These are phyloP conservation scores for Carlito syrichta DNA, from an alignment of 2,113 vertebrate genomes.

Conservation along the genomic window DNA sequence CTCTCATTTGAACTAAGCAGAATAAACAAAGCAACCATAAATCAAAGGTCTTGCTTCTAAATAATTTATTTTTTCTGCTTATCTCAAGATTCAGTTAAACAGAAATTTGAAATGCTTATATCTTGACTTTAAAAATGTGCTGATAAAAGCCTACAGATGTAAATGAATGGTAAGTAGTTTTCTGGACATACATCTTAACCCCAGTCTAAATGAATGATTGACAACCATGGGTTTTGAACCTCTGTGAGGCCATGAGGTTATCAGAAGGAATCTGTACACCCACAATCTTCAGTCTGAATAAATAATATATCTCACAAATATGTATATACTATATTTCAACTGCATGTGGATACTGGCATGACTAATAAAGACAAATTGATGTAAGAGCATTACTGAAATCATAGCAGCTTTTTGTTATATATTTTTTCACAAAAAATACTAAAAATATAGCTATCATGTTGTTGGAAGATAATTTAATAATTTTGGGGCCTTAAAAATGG, in stretches of 20 bases:
- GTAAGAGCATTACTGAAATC: conserved; percentile 26
- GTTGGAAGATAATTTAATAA: not conserved
- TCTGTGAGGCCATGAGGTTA: not conserved
- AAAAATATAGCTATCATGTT: not conserved
- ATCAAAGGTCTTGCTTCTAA: not conserved
- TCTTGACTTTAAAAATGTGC: not conserved
- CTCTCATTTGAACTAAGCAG: conserved; percentile 39
- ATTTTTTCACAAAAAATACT: conserved; percentile 5
- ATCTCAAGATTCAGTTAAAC: conserved; percentile 8
- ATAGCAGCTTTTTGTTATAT: not conserved
- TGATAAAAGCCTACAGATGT: not conserved
- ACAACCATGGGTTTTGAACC: not conserved
- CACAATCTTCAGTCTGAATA: not conserved
- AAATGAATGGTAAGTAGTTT: not conserved
- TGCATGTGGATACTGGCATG: not conserved
- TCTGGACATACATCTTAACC: not conserved
- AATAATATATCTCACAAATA: not conserved
- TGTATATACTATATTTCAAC: not conserved
- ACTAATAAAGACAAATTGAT: conserved; percentile 2
- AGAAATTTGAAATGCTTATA: conserved; percentile 4
- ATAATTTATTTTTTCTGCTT: conserved; percentile 43
- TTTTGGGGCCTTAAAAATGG: too few relatives aligned
- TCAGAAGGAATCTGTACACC: not conserved
- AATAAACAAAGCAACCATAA: conserved; percentile 16
- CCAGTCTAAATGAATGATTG: not conserved